Evolutionary conservation across 2,888 invertebrate species (phyloP).

Genomic region (Folsomia manolachei): DNA sequence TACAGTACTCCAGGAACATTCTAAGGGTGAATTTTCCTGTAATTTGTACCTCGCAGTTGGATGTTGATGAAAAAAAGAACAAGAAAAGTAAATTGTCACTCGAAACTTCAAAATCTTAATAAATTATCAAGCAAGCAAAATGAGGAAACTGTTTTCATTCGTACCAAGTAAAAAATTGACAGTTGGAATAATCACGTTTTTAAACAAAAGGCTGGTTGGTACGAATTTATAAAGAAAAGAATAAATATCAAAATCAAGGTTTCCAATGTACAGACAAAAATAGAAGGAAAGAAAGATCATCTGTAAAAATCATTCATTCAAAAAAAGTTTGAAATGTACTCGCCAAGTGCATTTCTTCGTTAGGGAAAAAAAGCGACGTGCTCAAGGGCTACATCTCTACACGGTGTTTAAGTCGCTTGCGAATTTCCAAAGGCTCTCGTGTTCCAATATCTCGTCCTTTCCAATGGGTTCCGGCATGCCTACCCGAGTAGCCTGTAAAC

Average conservation of each 20-base stretch:
- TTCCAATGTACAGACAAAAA: conserved; percentile 16
- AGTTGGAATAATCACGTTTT: too few relatives aligned
- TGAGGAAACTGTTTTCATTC: conserved; percentile 32
- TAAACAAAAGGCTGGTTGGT: conserved; percentile 8
- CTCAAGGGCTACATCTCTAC: conserved; percentile 49
- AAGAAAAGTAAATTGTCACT: conserved; percentile 3
- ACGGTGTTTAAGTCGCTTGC: conserved; percentile 47
- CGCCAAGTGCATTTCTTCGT: conserved; percentile 34
- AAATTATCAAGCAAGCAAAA: conserved; percentile 27
- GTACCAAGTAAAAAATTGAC: too few relatives aligned
- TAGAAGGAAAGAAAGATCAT: too few relatives aligned
- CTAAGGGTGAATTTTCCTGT: not conserved
- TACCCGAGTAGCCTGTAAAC: too few relatives aligned
- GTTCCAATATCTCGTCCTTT: conserved; percentile 15
- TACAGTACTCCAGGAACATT: not conserved
- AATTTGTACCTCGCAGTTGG: conserved; percentile 34
- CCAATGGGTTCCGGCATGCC: too few relatives aligned
- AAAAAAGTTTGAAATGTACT: conserved; percentile 25
- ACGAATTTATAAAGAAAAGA: conserved; percentile 12
- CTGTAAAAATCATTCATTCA: conserved; percentile 11
- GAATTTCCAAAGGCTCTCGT: conserved; percentile 35
- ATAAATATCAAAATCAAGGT: too few relatives aligned
- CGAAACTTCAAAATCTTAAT: conserved; percentile 3
- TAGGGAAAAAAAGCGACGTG: conserved; percentile 38
- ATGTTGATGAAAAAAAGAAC: conserved; percentile 32